Conservation (phyloP, 2,113 vertebrate species). For the Cervus canadensis region DNA sequence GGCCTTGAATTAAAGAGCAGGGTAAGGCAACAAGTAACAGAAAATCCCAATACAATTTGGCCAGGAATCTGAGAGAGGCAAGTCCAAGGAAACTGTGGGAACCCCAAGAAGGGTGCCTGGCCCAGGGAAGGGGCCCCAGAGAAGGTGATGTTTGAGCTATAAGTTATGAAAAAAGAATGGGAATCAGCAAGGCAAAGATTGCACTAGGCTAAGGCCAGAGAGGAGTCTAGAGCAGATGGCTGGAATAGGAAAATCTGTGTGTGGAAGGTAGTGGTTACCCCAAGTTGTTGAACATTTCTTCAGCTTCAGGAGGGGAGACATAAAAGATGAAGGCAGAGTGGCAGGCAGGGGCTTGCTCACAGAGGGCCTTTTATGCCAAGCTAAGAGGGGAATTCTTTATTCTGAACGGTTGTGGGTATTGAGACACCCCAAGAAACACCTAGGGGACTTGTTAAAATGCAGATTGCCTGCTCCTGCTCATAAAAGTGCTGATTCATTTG, state of each 20-base stretch:
- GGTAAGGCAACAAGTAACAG: not conserved
- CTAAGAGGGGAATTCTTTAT: not conserved
- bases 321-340: not conserved
- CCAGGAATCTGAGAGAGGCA: not conserved
- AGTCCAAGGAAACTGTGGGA: not conserved
- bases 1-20: not conserved
- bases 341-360: not conserved
- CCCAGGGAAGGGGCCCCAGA: not conserved
- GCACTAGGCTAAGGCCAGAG: not conserved
- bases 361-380: not conserved
- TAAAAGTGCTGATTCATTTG: not conserved
- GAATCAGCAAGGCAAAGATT: slow-evolving; percentile 4
- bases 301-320: not conserved
- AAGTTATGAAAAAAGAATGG: not conserved
- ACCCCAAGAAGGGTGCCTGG: not conserved
- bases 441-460: not conserved
- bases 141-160: not conserved
- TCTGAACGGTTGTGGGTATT: not conserved
- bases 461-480: not conserved
- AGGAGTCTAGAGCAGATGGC: not conserved
- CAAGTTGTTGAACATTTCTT: not conserved
- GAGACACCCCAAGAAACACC: not conserved
- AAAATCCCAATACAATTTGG: not conserved
- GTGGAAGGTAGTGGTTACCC: not conserved
- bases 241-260: not conserved